Percentiles rank a stretch among this genome's conserved stretches.
These are phyloP conservation scores for Micrastur ruficollis DNA, from an alignment of 2,797 vertebrate species.

Conservation along the genomic window DNA sequence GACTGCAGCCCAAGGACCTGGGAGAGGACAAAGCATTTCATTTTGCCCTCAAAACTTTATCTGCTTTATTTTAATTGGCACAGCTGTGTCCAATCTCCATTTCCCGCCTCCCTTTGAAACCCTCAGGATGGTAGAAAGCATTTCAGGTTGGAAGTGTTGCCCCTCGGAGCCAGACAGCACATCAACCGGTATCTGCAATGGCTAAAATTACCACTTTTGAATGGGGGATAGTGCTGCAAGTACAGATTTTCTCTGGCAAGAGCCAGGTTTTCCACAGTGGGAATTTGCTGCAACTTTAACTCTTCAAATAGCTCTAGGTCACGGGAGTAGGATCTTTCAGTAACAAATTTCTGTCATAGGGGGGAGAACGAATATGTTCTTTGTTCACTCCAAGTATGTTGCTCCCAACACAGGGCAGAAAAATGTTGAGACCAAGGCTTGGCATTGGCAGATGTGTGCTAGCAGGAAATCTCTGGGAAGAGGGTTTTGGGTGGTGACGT, in stretches of 20 bases:
- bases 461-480: neutral
- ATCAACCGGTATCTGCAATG: neutral
- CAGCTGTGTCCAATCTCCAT: slow-evolving; percentile 14
- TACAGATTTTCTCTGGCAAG: neutral
- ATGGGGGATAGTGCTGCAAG: neutral
- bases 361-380: neutral
- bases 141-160: neutral
- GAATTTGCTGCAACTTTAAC: neutral
- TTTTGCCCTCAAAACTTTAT: slow-evolving; percentile 7
- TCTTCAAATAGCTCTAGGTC: neutral
- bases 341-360: neutral
- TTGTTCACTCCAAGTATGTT: neutral
- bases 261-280: neutral
- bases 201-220: slow-evolving; percentile 7
- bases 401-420: neutral
- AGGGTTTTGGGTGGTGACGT: slow-evolving; percentile 1
- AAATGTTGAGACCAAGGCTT: neutral
- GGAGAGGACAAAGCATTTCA: neutral
- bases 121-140: neutral
- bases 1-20: neutral
- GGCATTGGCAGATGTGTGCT: neutral
- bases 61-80: slow-evolving; percentile 49
- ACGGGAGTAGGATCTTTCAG: neutral
- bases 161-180: neutral
- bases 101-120: slow-evolving; percentile 12